Evolutionary conservation across 1,140 invertebrate genomes (phyloP).

Genomic region (Ylistrum balloti): DNA sequence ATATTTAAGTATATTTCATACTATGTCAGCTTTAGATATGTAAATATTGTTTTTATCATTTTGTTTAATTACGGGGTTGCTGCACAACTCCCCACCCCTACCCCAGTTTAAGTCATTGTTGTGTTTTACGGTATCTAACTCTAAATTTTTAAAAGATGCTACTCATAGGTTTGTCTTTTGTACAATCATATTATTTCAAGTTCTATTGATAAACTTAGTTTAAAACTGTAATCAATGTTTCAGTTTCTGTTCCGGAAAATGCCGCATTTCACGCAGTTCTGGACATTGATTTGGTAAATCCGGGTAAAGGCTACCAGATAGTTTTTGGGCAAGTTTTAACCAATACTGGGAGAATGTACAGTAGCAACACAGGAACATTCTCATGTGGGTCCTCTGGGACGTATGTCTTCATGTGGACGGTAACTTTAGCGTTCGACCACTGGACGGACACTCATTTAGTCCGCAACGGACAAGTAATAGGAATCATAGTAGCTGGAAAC

Average conservation of each 20-base stretch:
- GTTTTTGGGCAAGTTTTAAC: background rate
- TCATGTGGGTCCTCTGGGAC: background rate
- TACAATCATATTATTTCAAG: too few relatives aligned
- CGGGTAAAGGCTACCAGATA: background rate
- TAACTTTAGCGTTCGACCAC: background rate
- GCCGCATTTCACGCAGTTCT: background rate
- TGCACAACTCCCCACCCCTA: too few relatives aligned
- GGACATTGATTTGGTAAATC: background rate
- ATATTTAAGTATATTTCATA: too few relatives aligned
- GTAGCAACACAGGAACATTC: slow-evolving; percentile 7
- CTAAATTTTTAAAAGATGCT: too few relatives aligned
- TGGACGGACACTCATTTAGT: background rate
- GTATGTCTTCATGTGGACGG: background rate
- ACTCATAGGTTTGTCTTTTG: too few relatives aligned
- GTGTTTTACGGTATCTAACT: too few relatives aligned
- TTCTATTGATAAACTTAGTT: too few relatives aligned
- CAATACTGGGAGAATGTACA: background rate
- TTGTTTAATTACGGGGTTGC: too few relatives aligned
- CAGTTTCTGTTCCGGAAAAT: background rate
- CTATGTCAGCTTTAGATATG: too few relatives aligned
- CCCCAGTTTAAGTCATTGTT: too few relatives aligned
- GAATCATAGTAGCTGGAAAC: background rate
- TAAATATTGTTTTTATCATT: too few relatives aligned
- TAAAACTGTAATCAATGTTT: too few relatives aligned
- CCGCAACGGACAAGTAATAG: background rate